phyloP scores from a whole-genome alignment of 53 echinoderm and acorn worm genomes.

The Holothuria leucospilota region DNA sequence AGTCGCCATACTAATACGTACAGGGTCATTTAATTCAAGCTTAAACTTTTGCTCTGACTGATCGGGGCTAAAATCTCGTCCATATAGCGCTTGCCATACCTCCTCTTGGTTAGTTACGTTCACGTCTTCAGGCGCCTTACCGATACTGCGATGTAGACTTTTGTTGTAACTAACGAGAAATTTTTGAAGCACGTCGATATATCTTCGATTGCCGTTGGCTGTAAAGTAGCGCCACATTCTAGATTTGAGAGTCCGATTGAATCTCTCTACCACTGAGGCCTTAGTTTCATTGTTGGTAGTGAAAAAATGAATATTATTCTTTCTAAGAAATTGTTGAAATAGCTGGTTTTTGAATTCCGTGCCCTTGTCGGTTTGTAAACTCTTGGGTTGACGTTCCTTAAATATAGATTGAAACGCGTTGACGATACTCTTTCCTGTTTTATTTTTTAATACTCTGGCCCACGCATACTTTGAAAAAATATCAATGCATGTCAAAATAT shows the following conservation, averaged over 20 bases:
- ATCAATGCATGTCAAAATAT: conserved; percentile 63
- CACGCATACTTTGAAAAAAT: conserved; percentile 63
- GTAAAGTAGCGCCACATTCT: conserved; percentile 49
- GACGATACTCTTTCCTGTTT: conserved; percentile 46
- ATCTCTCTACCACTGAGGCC: conserved; percentile 39
- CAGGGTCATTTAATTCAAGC: conserved; percentile 1
- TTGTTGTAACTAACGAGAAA: neutral
- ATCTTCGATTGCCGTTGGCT: conserved; percentile 14
- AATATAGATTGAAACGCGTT: conserved; percentile 40
- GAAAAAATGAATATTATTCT: conserved; percentile 50
- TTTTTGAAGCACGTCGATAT: conserved; percentile 27
- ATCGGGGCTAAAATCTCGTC: neutral
- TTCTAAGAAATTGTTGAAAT: conserved; percentile 56
- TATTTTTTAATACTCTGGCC: conserved; percentile 54
- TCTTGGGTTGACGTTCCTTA: conserved; percentile 18
- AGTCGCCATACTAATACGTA: neutral
- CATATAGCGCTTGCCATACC: conserved; percentile 29
- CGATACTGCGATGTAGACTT: conserved; percentile 2
- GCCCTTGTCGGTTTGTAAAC: conserved; percentile 61
- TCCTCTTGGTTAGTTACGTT: conserved; percentile 20
- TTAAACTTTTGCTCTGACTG: neutral
- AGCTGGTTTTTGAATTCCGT: conserved; percentile 57
- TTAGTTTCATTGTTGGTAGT: conserved; percentile 64
- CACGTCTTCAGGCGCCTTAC: conserved; percentile 4
- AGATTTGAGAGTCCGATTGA: conserved; percentile 44